These are phyloP conservation scores for Timema podura DNA, from an alignment of 2,888 invertebrate genomes.

Conservation along the genomic window DNA sequence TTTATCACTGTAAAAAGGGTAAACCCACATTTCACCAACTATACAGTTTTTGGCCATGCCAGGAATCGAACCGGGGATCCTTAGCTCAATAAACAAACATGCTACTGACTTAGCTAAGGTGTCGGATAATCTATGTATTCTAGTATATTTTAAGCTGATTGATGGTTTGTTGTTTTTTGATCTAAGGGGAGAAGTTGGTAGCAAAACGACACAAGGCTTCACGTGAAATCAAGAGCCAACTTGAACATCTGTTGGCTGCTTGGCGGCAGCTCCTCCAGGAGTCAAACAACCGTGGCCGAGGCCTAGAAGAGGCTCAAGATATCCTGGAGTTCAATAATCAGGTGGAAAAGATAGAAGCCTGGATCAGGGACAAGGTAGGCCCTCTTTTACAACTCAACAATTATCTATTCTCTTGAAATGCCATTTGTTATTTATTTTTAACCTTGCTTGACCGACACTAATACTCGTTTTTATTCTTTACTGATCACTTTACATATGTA, in stretches of 20 bases:
- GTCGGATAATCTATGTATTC: too few relatives aligned
- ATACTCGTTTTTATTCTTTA: too few relatives aligned
- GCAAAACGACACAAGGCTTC: constrained; percentile 68
- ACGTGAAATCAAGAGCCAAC: constrained; percentile 63
- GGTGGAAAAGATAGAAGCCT: constrained; percentile 90
- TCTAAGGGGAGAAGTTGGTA: constrained; percentile 59
- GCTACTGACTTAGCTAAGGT: too few relatives aligned
- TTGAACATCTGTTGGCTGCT: constrained; percentile 63
- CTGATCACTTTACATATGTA: too few relatives aligned
- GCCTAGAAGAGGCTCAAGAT: constrained; percentile 95
- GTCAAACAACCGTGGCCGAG: constrained; percentile 65
- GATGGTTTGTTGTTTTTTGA: background rate
- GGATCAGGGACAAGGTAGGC: constrained; percentile 92
- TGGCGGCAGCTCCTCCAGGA: constrained; percentile 77
- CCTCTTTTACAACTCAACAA: constrained; percentile 42
- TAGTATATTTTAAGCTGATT: too few relatives aligned
- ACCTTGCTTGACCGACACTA: too few relatives aligned
- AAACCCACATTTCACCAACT: too few relatives aligned
- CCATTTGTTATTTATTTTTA: constrained; percentile 41
- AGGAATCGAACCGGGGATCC: too few relatives aligned
- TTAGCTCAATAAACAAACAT: too few relatives aligned
- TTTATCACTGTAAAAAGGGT: too few relatives aligned
- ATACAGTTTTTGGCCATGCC: too few relatives aligned
- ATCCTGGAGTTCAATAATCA: constrained; percentile 96
- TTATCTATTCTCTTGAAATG: constrained; percentile 43